These are phyloP conservation scores for Mobula hypostoma DNA, from an alignment of 2,113 vertebrate species.

Conservation along the genomic window DNA sequence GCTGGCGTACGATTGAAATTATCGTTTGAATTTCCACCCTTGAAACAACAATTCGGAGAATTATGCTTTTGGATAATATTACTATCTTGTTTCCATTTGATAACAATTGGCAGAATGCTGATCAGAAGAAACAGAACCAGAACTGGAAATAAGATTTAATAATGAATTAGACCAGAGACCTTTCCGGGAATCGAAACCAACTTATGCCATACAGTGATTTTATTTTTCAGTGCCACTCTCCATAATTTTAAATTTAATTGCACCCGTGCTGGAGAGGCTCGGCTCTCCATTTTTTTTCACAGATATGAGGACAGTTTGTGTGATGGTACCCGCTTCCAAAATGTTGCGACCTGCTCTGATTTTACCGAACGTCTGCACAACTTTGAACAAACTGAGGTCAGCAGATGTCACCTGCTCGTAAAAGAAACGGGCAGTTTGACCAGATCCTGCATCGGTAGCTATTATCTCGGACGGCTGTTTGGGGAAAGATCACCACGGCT, in stretches of 20 bases:
- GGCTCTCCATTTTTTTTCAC: slow-evolving; percentile 56
- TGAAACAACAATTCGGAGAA: slow-evolving; percentile 37
- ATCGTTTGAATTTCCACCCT: neutral
- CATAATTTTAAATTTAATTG: slow-evolving; percentile 60
- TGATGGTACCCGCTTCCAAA: slow-evolving; percentile 62
- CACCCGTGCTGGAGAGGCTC: slow-evolving; percentile 57
- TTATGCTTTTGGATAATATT: slow-evolving; percentile 44
- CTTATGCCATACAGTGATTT: neutral
- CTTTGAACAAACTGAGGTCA: slow-evolving; percentile 48
- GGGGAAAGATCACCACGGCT: neutral
- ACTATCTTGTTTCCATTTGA: slow-evolving; percentile 49
- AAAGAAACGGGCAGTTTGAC: neutral
- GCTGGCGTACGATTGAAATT: neutral
- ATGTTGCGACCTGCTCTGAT: slow-evolving; percentile 47
- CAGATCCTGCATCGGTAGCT: neutral
- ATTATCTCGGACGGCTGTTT: neutral
- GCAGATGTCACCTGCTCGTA: slow-evolving; percentile 25
- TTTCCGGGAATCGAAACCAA: slow-evolving; percentile 34
- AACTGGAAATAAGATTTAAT: slow-evolving; percentile 60
- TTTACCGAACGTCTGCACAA: slow-evolving; percentile 48
- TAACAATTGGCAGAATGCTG: slow-evolving; percentile 46
- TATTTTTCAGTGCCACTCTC: slow-evolving; percentile 50
- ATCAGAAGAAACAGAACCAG: slow-evolving; percentile 61
- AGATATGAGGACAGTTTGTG: slow-evolving; percentile 61
- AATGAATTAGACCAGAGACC: slow-evolving; percentile 58